These are phyloP conservation scores for Panthera tigris DNA, from an alignment of 2,113 vertebrate genomes.

Conservation along the genomic window DNA sequence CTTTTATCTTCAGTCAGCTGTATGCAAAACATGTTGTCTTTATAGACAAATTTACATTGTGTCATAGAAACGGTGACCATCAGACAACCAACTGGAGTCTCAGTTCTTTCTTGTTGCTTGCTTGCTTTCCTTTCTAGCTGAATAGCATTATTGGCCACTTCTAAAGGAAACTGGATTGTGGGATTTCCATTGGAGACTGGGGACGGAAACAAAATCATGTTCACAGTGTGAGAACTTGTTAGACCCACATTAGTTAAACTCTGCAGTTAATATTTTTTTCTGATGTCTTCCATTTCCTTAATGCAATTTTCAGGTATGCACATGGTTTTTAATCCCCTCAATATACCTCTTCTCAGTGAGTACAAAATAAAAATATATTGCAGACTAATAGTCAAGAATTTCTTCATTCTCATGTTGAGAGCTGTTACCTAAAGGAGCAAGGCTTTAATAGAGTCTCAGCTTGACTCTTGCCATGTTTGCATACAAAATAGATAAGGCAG, in stretches of 20 bases:
- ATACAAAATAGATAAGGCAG: conserved; percentile 63
- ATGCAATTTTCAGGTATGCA: conserved; percentile 23
- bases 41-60: neutral
- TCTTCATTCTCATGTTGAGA: conserved; percentile 47
- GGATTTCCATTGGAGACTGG: neutral
- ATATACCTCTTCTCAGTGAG: conserved; percentile 3
- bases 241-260: neutral
- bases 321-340: neutral
- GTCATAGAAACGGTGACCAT: neutral
- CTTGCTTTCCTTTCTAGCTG: neutral
- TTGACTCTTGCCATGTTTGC: conserved; percentile 66
- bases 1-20: neutral
- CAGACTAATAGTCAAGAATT: conserved; percentile 34
- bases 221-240: neutral
- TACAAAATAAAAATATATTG: conserved; percentile 49
- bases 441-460: conserved; percentile 64
- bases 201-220: neutral
- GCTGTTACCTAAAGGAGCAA: conserved; percentile 55
- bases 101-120: neutral
- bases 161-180: neutral
- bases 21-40: neutral
- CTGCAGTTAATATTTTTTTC: neutral
- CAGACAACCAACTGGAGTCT: neutral
- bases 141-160: neutral
- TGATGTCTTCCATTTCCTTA: neutral